Percentiles rank a stretch among this genome's conserved stretches.
These are phyloP conservation scores for rabbit (Oryctolagus cuniculus) DNA, from an alignment of 2,113 vertebrate species.

Conservation along the genomic window mOryCun1.1 NC_091434.1:159497501-159498000, in stretches of 20 bases:
- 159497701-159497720: not conserved
- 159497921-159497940: no score
- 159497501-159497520: slow-evolving; percentile 66
- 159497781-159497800: no score
- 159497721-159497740: accelerated
- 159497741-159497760: accelerated
- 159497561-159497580: not conserved
- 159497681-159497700: not conserved
- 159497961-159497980: no score
- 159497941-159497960: no score
- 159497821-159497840: no score
- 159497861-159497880: no score
- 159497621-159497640: not conserved
- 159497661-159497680: not conserved
- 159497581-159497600: not conserved
- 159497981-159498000: no score
- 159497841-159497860: no score
- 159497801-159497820: no score
- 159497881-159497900: no score
- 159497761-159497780: no score
- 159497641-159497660: not conserved
- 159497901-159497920: no score
- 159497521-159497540: slow-evolving; percentile 56
- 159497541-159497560: slow-evolving; percentile 40
- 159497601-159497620: not conserved